These are phyloP conservation scores for Hoplodrina blanda DNA, from an alignment of 2,888 invertebrate species.

Conservation along the genomic window DNA sequence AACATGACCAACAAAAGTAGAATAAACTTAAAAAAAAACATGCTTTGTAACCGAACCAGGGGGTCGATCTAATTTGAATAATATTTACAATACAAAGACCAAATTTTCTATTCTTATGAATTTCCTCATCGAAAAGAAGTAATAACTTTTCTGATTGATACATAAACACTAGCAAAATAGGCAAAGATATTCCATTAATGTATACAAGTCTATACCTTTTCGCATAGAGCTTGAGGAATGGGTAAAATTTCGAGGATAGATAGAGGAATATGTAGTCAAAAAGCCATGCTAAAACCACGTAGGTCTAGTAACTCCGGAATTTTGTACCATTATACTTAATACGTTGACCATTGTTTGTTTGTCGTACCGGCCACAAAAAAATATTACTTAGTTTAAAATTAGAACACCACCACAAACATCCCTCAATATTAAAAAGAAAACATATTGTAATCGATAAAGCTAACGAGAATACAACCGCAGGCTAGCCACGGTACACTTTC, in stretches of 20 bases:
- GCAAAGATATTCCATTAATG: background rate
- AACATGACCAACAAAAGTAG: background rate
- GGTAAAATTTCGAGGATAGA: no score
- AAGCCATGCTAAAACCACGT: no score
- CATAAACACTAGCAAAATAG: background rate
- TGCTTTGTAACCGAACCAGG: no score
- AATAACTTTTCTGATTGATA: background rate
- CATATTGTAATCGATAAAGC: constrained; percentile 38
- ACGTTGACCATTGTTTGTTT: no score
- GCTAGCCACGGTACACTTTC: constrained; percentile 79
- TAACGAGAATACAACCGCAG: constrained; percentile 64
- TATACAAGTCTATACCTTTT: background rate
- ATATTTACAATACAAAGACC: background rate
- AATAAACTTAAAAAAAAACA: no score
- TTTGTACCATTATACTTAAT: no score
- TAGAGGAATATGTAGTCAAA: no score
- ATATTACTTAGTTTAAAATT: constrained; percentile 15
- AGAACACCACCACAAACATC: constrained; percentile 6
- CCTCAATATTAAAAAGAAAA: constrained; percentile 31
- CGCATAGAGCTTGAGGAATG: background rate
- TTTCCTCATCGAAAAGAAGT: background rate
- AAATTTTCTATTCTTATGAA: background rate
- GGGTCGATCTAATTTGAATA: background rate
- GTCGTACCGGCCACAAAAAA: background rate
- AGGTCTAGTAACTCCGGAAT: no score